These are phyloP conservation scores for Megaleporinus macrocephalus DNA, from an alignment of 2,113 vertebrate species.

Conservation along the genomic window DNA sequence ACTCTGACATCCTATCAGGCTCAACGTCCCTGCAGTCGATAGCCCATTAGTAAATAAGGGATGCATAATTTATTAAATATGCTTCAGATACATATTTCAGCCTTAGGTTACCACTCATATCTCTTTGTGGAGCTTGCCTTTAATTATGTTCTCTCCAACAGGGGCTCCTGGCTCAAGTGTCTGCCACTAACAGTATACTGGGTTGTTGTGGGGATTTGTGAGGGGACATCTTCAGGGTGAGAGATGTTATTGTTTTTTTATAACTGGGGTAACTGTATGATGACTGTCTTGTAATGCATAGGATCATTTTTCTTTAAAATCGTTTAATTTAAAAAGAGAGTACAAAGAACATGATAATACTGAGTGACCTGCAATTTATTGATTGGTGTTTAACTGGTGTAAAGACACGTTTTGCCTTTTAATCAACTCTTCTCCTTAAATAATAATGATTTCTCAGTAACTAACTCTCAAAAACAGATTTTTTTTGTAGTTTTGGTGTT, in stretches of 20 bases:
- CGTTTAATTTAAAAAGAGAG: too few relatives aligned
- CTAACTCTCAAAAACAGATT: too few relatives aligned
- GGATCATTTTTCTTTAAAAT: too few relatives aligned
- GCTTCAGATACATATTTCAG: slow-evolving; percentile 89
- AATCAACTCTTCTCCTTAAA: too few relatives aligned
- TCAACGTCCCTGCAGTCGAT: slow-evolving; percentile 85
- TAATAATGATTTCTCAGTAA: too few relatives aligned
- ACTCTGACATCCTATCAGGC: slow-evolving; percentile 84
- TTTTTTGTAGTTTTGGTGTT: too few relatives aligned
- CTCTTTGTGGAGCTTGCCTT: slow-evolving; percentile 82
- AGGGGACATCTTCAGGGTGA: not conserved
- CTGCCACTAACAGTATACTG: slow-evolving; percentile 78
- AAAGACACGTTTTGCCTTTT: too few relatives aligned
- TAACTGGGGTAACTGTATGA: not conserved
- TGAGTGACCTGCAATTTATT: too few relatives aligned
- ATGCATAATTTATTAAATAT: slow-evolving; percentile 94
- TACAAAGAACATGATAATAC: too few relatives aligned
- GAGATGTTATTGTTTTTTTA: not conserved
- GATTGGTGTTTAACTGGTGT: too few relatives aligned
- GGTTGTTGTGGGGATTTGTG: not conserved
- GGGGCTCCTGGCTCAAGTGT: slow-evolving; percentile 82
- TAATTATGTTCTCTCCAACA: slow-evolving; percentile 84
- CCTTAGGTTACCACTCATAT: slow-evolving; percentile 81
- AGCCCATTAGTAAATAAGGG: slow-evolving; percentile 92
- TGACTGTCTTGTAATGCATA: not conserved